Percentiles rank a stretch among this genome's conserved stretches.
These are phyloP conservation scores for Chrysopa pallens DNA, from an alignment of 1,140 invertebrate species.

Conservation along the genomic window DNA sequence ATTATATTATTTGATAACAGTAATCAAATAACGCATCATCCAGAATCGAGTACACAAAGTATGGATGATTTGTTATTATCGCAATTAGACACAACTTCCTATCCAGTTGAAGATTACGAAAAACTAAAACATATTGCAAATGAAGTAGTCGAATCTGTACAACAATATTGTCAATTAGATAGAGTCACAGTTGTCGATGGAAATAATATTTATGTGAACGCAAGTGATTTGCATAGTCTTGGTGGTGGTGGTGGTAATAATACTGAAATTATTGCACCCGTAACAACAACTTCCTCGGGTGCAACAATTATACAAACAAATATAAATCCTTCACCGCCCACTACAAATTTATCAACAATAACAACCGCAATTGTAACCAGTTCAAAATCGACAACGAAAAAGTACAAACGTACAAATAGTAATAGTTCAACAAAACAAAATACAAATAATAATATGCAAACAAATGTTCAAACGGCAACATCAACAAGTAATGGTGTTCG, in stretches of 20 bases:
- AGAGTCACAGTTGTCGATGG: slow-evolving; percentile 9
- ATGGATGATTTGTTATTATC: slow-evolving; percentile 56
- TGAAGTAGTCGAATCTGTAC: slow-evolving; percentile 48
- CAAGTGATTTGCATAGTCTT: slow-evolving; percentile 15
- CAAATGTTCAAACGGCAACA: slow-evolving; percentile 20
- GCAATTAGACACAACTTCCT: slow-evolving; percentile 40
- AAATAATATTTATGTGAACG: slow-evolving; percentile 16
- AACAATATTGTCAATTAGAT: slow-evolving; percentile 48
- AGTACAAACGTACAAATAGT: slow-evolving; percentile 27
- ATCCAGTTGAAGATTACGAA: slow-evolving; percentile 47
- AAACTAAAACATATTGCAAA: slow-evolving; percentile 55
- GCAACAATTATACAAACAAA: too few species aligned
- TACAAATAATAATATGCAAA: slow-evolving; percentile 14
- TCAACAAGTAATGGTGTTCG: slow-evolving; percentile 38
- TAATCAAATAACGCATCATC: slow-evolving; percentile 13
- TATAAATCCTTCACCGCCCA: slow-evolving; percentile 14
- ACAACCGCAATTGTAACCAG: slow-evolving; percentile 29
- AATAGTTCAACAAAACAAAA: slow-evolving; percentile 4
- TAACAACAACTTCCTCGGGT: slow-evolving; percentile 11
- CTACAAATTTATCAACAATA: slow-evolving; percentile 13
- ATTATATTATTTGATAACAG: slow-evolving; percentile 26
- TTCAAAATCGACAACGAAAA: slow-evolving; percentile 29
- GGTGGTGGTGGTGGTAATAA: slow-evolving; percentile 18
- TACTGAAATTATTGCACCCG: slow-evolving; percentile 12
- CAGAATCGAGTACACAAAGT: slow-evolving; percentile 35